Conservation (phyloP, 1,140 invertebrate species). For the Drosophila miranda region DNA sequence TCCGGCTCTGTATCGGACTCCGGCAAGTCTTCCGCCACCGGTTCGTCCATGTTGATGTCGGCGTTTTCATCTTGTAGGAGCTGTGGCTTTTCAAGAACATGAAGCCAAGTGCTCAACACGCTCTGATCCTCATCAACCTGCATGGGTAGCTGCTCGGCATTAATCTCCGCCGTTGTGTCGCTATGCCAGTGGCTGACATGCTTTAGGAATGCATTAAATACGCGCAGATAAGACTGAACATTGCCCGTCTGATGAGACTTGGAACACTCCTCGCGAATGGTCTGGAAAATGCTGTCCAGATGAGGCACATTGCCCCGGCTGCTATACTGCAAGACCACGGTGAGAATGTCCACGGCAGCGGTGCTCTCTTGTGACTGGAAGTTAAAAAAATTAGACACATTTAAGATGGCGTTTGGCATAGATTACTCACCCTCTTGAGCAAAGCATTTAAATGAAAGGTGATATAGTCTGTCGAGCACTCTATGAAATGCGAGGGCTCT, state of each 20-base stretch:
- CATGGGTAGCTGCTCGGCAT: slow-evolving; percentile 40
- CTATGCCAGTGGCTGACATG: slow-evolving; percentile 58
- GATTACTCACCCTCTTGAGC: slow-evolving; percentile 81
- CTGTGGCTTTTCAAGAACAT: slow-evolving; percentile 45
- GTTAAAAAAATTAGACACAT: not conserved
- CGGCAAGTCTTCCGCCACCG: slow-evolving; percentile 14
- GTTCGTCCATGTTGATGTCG: slow-evolving; percentile 25
- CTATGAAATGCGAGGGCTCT: slow-evolving; percentile 82
- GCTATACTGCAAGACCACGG: slow-evolving; percentile 84
- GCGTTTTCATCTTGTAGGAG: slow-evolving; percentile 22
- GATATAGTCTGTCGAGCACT: slow-evolving; percentile 84
- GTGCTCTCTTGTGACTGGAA: slow-evolving; percentile 77
- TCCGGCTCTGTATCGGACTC: slow-evolving; percentile 16
- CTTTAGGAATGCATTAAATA: slow-evolving; percentile 72
- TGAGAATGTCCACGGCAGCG: slow-evolving; percentile 84
- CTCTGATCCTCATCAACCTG: slow-evolving; percentile 58
- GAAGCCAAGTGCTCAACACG: slow-evolving; percentile 47
- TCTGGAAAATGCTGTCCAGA: slow-evolving; percentile 84
- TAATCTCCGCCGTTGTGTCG: slow-evolving; percentile 35
- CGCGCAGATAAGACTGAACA: slow-evolving; percentile 72
- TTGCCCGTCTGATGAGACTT: slow-evolving; percentile 61
- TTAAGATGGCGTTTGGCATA: not conserved
- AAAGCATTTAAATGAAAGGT: slow-evolving; percentile 84
- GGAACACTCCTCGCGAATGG: slow-evolving; percentile 81
- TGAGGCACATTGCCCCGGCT: slow-evolving; percentile 83